Conservation (phyloP, 2,888 invertebrate genomes). For the Nipponacmea schrenckii region DNA sequence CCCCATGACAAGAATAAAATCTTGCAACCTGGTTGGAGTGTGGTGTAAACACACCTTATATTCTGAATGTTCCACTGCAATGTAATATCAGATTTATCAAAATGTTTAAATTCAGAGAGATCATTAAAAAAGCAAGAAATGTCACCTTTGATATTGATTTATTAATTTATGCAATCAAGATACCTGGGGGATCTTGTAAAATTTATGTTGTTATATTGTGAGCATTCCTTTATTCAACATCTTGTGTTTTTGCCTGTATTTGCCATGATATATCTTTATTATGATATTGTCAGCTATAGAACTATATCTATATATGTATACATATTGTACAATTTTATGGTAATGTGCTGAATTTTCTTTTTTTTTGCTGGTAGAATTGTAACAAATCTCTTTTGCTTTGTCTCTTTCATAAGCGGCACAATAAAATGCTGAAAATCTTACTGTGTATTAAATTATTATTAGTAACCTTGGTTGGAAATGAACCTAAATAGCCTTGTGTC, state of each 20-base stretch:
- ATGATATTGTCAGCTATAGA: neutral
- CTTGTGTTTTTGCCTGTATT: constrained; percentile 1
- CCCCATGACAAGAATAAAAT: too few relatives aligned
- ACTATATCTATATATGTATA: neutral
- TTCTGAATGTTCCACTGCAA: too few relatives aligned
- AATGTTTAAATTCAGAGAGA: too few relatives aligned
- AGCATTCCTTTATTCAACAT: constrained; percentile 8
- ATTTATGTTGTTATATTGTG: constrained; percentile 5
- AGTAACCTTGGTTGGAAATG: too few relatives aligned
- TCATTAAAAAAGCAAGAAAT: too few relatives aligned
- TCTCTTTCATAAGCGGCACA: constrained; percentile 3
- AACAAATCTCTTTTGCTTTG: constrained; percentile 6
- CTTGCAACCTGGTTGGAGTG: too few relatives aligned
- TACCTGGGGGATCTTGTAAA: neutral
- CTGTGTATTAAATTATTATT: too few relatives aligned
- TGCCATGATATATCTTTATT: neutral
- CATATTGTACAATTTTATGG: neutral
- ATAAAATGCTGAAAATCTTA: constrained; percentile 4
- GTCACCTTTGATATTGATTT: too few relatives aligned
- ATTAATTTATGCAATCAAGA: too few relatives aligned
- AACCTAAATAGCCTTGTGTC: too few relatives aligned
- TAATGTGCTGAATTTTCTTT: constrained; percentile 3
- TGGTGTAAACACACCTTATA: too few relatives aligned
- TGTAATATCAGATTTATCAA: too few relatives aligned
- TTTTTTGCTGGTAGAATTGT: constrained; percentile 1